Conservation (phyloP, 2,888 invertebrate species). For the Odontomyia ornata region DNA sequence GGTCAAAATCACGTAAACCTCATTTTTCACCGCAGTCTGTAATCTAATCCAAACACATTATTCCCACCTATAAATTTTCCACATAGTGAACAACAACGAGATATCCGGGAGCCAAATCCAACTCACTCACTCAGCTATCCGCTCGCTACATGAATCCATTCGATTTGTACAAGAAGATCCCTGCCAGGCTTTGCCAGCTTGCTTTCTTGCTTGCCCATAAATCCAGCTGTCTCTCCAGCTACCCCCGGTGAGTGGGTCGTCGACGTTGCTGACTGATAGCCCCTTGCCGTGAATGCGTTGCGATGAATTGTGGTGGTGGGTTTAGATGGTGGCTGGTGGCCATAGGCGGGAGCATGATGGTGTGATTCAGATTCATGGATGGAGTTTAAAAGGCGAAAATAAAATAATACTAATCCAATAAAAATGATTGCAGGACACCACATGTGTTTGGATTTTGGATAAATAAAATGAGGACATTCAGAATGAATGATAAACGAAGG, state of each 20-base stretch:
- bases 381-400: conserved; percentile 18
- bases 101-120: conserved; percentile 6
- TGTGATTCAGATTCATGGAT: conserved; percentile 1
- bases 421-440: conserved; percentile 24
- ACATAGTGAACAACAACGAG: conserved; percentile 24
- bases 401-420: conserved; percentile 29
- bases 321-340: background rate
- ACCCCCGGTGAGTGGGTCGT: background rate
- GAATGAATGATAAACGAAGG: too few relatives aligned
- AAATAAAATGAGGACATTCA: background rate
- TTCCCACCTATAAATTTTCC: conserved; percentile 39
- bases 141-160: background rate
- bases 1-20: conserved; percentile 40
- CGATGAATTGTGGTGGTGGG: background rate
- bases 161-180: background rate
- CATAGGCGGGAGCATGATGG: background rate
- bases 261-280: conserved; percentile 1
- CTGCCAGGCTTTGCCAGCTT: background rate
- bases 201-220: conserved; percentile 5
- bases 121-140: background rate
- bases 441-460: conserved; percentile 20
- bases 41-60: conserved; percentile 42
- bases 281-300: background rate
- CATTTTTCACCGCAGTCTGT: conserved; percentile 38
- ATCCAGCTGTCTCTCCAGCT: conserved; percentile 11